Base-by-base conservation (phyloP, 1,140 invertebrate species). In the Bombus cullumanus region DNA sequence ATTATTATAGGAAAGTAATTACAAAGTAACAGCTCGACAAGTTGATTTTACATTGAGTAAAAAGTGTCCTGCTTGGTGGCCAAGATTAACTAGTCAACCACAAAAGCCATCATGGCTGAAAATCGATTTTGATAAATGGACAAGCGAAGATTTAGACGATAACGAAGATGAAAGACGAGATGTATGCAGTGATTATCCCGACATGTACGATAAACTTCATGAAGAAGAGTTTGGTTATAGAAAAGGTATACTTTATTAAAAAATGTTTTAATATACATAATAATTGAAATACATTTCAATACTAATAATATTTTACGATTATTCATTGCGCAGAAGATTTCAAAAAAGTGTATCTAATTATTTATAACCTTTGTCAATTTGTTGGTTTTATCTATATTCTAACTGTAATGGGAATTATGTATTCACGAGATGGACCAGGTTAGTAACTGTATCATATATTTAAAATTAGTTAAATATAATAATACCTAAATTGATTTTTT, bases 291-390 rank as follows among this genome's bases (percentile, higher is more conserved):
- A 37, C 74, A 64, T 66, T 72, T 5, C 9, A 72, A 68, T 69
- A 39, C n/a, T 71, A 72, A 62, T 80, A 62, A 62, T 62, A 62
- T 62, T 62, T 80, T 37, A 59, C 34, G 0, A 41, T 59, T 47
- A 69, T 88, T 92, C 93, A 85, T 91, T 91, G 96, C 96, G 82
- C 96, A 97, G 97, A 98, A 94, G 97, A 97, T 92, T 96, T 97
- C 22, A 97, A 97, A 91, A 98, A 98, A 92, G 97, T 98, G 0
- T 99, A 99, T 94, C 94, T 99, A 72, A 96, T 98, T 82, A 94
- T 98, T 72, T 99, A 99, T 95, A 99, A 99, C 95, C 95, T 99
- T 82, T 98, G 97, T 93, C 98, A 99, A 96, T 98, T 98, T 94
- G 96, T 99, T 85, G 98, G 98, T 18, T 99, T 97, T 93, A 95